Evolutionary conservation across 2,888 invertebrate species (phyloP), one percentile per base, ranked within the genome.

Genomic region (Cephus runcator): DNA sequence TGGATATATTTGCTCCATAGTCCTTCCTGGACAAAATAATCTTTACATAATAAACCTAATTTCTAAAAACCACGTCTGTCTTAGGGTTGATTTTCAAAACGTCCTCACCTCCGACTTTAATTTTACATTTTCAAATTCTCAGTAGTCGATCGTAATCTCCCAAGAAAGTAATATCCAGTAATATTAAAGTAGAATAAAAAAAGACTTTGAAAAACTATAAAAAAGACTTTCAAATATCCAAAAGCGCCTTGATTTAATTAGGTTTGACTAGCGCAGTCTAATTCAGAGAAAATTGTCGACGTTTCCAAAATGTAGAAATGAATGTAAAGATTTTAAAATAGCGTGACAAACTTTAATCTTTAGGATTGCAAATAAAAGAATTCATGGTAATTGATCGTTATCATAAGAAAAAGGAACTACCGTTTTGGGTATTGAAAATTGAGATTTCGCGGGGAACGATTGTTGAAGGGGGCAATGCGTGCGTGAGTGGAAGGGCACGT

Each of bases 401-500:
- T 56, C 9, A 23, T 23, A 56, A 1, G 56, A 56, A 56, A 23
- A 56, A 56, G 23, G 23, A 56, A 23, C 23, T 56, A 23, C 9
- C 2, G 56, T 9, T 56, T 23, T 23, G 23, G 23, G 6, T 56
- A 23, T 56, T 56, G 56, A 56, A 56, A 56, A 23, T 56, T 56
- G 6, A 23, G 23, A 9, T 71, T 71, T 71, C 71, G 71, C 71
- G 71, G 31, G 71, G 31, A 71, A 23, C 1, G 23, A 33, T 71
- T 71, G 31, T 33, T 23, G 69, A 71, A 31, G 33, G 71, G 56
- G 56, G 23, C 23, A 69, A 76, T 35, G 35, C 73, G 68, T n/a
- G 68, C 35, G 33, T 81, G 86, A 84, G 79, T 79, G 81, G 34
- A 36, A 36, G 12, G 74, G 74, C 74, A 23, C 30, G 30, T 34